Base-by-base conservation (phyloP, 2,888 invertebrate species). In the Nineta flava region DNA sequence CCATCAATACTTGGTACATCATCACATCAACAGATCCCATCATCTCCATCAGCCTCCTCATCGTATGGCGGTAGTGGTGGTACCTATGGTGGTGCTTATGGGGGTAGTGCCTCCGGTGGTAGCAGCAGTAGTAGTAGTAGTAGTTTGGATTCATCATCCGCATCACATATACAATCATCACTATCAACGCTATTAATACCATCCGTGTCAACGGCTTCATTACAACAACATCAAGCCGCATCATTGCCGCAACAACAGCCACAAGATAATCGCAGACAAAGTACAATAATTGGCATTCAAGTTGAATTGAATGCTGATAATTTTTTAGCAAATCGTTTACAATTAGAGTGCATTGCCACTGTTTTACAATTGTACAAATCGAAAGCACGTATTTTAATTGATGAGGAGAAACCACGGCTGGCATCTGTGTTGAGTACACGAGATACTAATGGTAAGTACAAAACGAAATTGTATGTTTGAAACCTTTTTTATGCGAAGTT, bases 361-460 rank as follows among this genome's bases (percentile, higher is more conserved):
- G 71, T 83, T 64, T 81, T 81, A 69, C 76, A 78, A 63, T 69
- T 82, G 57, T 81, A 83, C 65, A 72, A 74, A 56, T 72, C 75
- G 56, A 71, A 76, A 55, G 72, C 75, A 49, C 79, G 77, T 63
- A 68, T 77, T 54, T 69, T 76, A 57, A 71, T 83, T 59, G 81
- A 81, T 64, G 83, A 83, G 69, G 83, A 83, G 65, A 77, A 78
- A 60, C 83, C 84, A 52, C 75, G 81, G 65, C 77, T 83, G 58
- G 83, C 83, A 53, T 81, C 83, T 51, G 83, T 84, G 58, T 68
- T 83, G 57, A 82, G 82, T 58, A 82, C 81, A 53, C 73, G 79
- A 53, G 79, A 80, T 13, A 48, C 48, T 10, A 41, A 48, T 26
- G 26, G 48, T 48, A 48, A 48, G 48, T 46, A 19, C 32, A 46